Percentiles rank a stretch among this genome's conserved stretches.
Conservation (phyloP, 2,113 vertebrate genomes). For the Ornithorhynchus anatinus region DNA sequence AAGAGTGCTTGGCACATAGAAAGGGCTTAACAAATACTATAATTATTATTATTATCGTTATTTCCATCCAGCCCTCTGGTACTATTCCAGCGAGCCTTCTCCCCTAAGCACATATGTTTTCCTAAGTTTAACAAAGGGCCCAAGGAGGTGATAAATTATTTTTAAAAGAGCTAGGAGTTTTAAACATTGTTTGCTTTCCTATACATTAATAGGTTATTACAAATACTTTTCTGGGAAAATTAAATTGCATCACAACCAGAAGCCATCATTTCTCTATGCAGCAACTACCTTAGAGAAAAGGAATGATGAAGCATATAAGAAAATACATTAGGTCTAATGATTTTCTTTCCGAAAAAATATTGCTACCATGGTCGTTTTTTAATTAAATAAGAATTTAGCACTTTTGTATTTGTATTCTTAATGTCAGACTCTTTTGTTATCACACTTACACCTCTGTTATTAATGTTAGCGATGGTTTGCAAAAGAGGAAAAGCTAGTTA, state of each 20-base stretch:
- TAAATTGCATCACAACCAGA: constrained; percentile 25
- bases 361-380: constrained; percentile 61
- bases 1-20: no score
- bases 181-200: constrained; percentile 22
- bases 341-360: constrained; percentile 68
- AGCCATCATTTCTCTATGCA: constrained; percentile 35
- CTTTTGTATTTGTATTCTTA: constrained; percentile 69
- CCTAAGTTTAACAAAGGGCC: constrained; percentile 1
- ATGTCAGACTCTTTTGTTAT: constrained; percentile 76
- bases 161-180: constrained; percentile 6
- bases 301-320: constrained; percentile 44
- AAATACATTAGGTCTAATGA: constrained; percentile 62
- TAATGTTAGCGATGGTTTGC: constrained; percentile 74
- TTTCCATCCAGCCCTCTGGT: no score
- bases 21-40: no score
- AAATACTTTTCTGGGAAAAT: constrained; percentile 28
- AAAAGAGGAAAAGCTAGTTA: constrained; percentile 77
- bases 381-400: constrained; percentile 75
- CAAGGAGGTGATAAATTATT: constrained; percentile 15
- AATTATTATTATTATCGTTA: no score
- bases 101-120: no score
- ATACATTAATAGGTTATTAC: constrained; percentile 38
- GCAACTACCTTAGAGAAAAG: constrained; percentile 36
- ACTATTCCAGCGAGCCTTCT: no score
- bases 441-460: constrained; percentile 77